These are phyloP conservation scores for Dicaeum eximium DNA, from an alignment of 2,113 vertebrate genomes.

Conservation along the genomic window DNA sequence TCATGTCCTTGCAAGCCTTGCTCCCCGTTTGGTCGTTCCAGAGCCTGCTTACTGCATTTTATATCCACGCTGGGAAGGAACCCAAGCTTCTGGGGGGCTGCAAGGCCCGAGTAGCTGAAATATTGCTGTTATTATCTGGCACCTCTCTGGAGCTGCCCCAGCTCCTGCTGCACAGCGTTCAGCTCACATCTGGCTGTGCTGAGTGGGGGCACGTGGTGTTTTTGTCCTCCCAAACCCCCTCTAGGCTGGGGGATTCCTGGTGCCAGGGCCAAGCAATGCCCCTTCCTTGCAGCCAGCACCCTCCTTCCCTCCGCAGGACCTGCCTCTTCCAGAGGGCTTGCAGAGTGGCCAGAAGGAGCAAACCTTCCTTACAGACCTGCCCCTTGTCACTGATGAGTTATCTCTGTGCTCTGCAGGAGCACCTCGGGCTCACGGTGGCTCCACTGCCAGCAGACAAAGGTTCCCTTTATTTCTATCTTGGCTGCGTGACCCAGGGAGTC, in stretches of 20 bases:
- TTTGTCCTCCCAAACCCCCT: not conserved
- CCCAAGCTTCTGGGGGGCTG: not conserved
- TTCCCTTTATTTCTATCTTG: not conserved
- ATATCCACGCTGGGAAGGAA: accelerated
- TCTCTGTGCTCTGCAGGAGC: not conserved
- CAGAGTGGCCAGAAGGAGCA: not conserved
- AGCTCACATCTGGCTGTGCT: not conserved
- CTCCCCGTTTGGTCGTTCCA: accelerated
- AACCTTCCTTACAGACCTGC: not conserved
- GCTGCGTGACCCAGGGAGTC: not conserved
- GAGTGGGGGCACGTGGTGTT: no score
- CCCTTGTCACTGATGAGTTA: accelerated
- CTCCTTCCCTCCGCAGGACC: not conserved
- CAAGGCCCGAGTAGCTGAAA: not conserved
- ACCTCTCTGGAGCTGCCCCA: accelerated
- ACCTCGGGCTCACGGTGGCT: not conserved
- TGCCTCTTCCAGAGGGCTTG: not conserved
- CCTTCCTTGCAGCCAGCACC: accelerated
- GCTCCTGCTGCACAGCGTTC: accelerated
- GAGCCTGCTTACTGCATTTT: accelerated
- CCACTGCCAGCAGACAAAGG: not conserved
- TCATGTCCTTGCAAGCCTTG: not conserved
- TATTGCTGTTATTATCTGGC: accelerated
- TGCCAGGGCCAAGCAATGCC: not conserved
- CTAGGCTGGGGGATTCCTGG: accelerated